A percentile compares a stretch with the other conserved stretches of the same genome.
Conservation (phyloP, 1,140 invertebrate species). For the Bombus balteatus region DNA sequence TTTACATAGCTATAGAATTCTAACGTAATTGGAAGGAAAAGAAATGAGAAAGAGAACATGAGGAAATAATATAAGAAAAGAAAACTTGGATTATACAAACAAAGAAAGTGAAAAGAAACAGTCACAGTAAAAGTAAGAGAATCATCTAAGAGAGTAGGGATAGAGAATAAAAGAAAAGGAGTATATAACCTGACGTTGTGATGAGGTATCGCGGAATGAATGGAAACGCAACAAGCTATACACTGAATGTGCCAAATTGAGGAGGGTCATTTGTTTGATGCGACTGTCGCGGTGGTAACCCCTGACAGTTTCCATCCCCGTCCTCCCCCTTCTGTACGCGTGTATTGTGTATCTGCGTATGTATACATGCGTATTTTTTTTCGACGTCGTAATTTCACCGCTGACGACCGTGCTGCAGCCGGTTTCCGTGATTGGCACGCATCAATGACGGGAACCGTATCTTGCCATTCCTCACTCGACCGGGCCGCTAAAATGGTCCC, state of each 20-base stretch:
- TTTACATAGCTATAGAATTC: no score
- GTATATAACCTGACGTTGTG: slow-evolving; percentile 38
- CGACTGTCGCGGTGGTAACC: slow-evolving; percentile 47
- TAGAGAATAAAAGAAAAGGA: slow-evolving; percentile 13
- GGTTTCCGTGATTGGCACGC: slow-evolving; percentile 61
- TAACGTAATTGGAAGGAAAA: no score
- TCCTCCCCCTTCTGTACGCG: background rate
- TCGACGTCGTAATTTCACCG: slow-evolving; percentile 60
- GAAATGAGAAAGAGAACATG: background rate
- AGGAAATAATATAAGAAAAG: no score
- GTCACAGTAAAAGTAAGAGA: background rate
- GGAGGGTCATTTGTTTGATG: slow-evolving; percentile 67
- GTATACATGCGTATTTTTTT: background rate
- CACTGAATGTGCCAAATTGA: slow-evolving; percentile 74
- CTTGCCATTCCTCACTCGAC: slow-evolving; percentile 33
- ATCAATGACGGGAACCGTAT: slow-evolving; percentile 53
- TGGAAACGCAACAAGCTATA: slow-evolving; percentile 75
- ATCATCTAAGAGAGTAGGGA: background rate
- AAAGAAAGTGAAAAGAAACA: background rate
- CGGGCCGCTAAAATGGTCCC: slow-evolving; percentile 19
- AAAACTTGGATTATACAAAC: no score
- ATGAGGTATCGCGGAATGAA: slow-evolving; percentile 67
- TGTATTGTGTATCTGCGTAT: background rate
- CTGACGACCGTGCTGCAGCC: slow-evolving; percentile 53
- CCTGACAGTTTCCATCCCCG: slow-evolving; percentile 54